Conservation (phyloP, 2,888 invertebrate species). For the Drosophila lutescens region DNA sequence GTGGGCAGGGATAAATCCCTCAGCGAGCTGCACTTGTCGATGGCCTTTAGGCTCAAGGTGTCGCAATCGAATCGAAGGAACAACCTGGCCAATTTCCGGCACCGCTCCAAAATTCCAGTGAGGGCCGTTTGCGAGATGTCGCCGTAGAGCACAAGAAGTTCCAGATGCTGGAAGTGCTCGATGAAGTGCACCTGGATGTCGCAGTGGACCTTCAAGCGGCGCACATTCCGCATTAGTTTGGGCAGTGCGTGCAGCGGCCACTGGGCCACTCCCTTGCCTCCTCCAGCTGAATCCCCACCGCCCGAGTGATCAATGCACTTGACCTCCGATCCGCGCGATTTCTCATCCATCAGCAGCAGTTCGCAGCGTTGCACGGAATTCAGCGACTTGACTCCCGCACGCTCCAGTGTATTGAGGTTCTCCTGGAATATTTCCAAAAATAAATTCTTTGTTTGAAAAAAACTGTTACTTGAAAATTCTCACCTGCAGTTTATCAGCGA, state of each 20-base stretch:
- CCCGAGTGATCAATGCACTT: background rate
- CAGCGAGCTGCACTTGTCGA: background rate
- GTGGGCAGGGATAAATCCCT: background rate
- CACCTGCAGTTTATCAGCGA: slow-evolving; percentile 1
- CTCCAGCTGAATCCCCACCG: background rate
- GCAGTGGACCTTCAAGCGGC: background rate
- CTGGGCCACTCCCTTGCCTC: background rate
- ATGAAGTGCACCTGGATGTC: slow-evolving; percentile 2
- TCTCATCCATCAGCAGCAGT: background rate
- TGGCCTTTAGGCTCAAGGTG: background rate
- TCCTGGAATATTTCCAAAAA: no score
- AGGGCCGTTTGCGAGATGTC: background rate
- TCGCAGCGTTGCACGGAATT: slow-evolving; percentile 4
- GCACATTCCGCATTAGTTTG: slow-evolving; percentile 1
- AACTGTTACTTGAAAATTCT: no score
- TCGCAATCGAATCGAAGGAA: background rate
- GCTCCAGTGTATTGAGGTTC: background rate
- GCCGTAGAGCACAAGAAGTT: background rate
- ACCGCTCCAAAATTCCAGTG: background rate
- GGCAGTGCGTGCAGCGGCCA: slow-evolving; percentile 5
- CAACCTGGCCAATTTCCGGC: background rate
- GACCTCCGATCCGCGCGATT: background rate
- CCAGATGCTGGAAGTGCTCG: background rate
- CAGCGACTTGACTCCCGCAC: background rate
- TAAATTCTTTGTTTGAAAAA: no score